phyloP scores from a whole-genome alignment of 2,888 invertebrate genomes.

The Heliconius cydno region DNA sequence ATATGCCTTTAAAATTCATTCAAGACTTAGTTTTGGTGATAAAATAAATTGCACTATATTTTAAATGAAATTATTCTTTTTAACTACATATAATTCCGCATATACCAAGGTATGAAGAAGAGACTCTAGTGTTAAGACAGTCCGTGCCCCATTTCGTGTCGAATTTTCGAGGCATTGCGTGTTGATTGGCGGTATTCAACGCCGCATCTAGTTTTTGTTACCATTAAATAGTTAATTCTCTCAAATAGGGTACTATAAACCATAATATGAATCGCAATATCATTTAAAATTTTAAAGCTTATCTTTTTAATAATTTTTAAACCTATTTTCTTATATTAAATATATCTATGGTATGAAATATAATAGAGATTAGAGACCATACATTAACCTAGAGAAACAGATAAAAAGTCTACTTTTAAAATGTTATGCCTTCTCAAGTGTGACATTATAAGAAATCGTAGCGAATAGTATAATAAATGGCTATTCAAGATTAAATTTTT shows the following conservation, averaged over 20 bases:
- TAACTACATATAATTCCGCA: background rate
- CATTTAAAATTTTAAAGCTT: background rate
- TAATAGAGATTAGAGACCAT: conserved; percentile 1
- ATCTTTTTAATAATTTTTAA: background rate
- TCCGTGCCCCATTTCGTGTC: background rate
- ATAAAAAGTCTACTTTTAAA: conserved; percentile 18
- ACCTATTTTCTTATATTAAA: background rate
- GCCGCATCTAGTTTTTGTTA: background rate
- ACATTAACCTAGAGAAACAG: conserved; percentile 29
- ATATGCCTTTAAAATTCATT: conserved; percentile 4
- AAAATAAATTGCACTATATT: conserved; percentile 11
- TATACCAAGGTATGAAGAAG: background rate
- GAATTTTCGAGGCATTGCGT: background rate
- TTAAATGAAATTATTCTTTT: background rate
- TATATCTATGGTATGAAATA: background rate
- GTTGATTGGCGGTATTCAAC: background rate
- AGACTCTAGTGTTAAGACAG: background rate
- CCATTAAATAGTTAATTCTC: background rate
- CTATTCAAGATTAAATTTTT: conserved; percentile 34
- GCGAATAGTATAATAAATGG: conserved; percentile 42
- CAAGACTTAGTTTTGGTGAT: background rate
- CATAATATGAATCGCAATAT: background rate
- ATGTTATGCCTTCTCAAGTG: conserved; percentile 18
- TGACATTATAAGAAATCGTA: conserved; percentile 44
- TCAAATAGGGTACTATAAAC: too few species aligned